Base-by-base conservation (phyloP, 2,888 invertebrate genomes). In the Ennomos quercinarius region DNA sequence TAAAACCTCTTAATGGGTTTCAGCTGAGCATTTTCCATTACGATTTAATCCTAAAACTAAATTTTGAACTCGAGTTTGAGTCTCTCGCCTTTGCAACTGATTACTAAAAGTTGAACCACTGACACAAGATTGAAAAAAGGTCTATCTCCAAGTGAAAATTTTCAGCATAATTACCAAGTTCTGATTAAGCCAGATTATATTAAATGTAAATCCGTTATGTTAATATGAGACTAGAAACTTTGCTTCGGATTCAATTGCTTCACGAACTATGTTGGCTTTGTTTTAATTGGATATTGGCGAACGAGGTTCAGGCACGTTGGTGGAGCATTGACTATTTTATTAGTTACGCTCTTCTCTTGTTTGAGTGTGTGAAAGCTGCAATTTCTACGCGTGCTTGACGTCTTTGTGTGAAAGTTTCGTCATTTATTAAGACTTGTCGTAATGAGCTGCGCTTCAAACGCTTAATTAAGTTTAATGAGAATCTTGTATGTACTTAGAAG, bases 211-310 rank as follows among this genome's bases (percentile, higher is more conserved):
- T 68, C 41, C 46, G 34, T 38, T 36, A 37, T 11, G 49, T 39
- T 57, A 55, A 61, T 61, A 64, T 56, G 64, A 64, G 38, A 37
- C 62, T 68, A 10, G 40, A 58, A 64, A 66, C 58, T 64, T 50
- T 45, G 59, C 58, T 57, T 44, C n/a, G 55, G 43, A 54, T 17
- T 63, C 61, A 55, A 61, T 61, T 57, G 57, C 50, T 58, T 52
- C 27, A 44, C 50, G 42, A 61, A 62, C 54, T 65, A 59, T 56
- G 57, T 58, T 37, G 34, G 11, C 45, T 37, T 43, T 51, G 57
- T 44, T 57, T 50, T 65, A 61, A 67, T 64, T 67, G 61, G 58
- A 61, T 52, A 13, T 51, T 40, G 27, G 47, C 42, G 27, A 27
- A 41, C 12, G 34, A 9, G 11, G 36, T 11, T 45, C 2, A 11